Conservation (phyloP, 2,113 vertebrate genomes). For the Arvicanthis niloticus region DNA sequence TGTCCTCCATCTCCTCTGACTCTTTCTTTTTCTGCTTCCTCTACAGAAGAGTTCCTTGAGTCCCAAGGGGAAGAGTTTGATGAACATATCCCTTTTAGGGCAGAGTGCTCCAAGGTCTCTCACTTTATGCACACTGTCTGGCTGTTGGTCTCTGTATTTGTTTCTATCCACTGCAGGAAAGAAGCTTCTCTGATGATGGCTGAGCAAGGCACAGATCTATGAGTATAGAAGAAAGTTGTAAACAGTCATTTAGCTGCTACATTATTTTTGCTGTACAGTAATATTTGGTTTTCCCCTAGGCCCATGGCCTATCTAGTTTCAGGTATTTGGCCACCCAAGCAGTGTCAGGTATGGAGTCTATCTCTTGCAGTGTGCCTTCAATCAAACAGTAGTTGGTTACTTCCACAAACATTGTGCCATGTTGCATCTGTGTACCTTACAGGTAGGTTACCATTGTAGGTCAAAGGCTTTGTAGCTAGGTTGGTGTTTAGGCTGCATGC, state of each 20-base stretch:
- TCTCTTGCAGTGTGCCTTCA: neutral
- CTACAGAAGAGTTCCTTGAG: neutral
- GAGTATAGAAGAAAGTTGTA: neutral
- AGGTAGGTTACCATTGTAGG: neutral
- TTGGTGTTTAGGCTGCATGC: neutral
- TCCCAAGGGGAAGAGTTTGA: neutral
- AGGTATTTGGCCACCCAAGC: neutral
- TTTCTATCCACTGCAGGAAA: neutral
- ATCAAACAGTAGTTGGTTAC: too few relatives aligned
- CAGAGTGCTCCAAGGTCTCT: neutral
- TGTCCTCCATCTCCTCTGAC: too few relatives aligned
- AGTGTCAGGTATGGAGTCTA: neutral
- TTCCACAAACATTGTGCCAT: neutral
- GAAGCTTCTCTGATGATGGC: neutral
- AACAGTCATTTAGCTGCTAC: neutral
- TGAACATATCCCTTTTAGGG: neutral
- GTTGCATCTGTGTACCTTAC: neutral
- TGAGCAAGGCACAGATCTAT: neutral
- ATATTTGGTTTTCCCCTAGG: neutral
- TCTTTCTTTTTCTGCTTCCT: neutral
- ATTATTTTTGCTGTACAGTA: neutral
- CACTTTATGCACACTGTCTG: neutral
- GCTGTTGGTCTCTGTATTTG: neutral
- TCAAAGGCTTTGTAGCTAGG: neutral
- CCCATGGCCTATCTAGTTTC: neutral